Base-by-base conservation (phyloP, 2,113 vertebrate genomes). In the Cavia aperea region DNA sequence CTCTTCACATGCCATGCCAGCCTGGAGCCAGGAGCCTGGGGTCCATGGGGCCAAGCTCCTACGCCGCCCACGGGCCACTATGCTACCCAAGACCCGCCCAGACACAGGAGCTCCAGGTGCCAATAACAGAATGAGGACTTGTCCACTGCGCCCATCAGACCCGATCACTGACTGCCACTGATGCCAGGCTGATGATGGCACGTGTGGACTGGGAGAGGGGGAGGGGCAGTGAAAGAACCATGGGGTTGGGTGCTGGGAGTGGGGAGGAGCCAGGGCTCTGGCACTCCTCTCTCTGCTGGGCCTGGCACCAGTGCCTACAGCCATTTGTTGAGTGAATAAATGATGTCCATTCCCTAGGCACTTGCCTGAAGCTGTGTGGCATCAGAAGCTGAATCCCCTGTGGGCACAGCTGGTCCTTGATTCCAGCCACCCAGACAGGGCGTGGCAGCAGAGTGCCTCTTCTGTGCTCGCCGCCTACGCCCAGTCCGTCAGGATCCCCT, bases 91-190 rank as follows among this genome's bases (percentile, higher is more conserved):
- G 36, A 72, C 23, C 86, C 66, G 5, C 12, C 5, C 12, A 5
- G 81, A 56, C 7, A 0, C 3, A 8, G 1, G 5, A 18, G 51
- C 66, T 29, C 51, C 5, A 2, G 73, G 26, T 43, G 26, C n/a
- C 36, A 24, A 77, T 43, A 31, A n/a, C 0, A 0, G 36, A 46
- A 19, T 51, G 0, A 21, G 43, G 66, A 16, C 63, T 56, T 36
- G 36, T 56, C 46, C 49, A 0, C 16, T 0, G 39, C 29, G 19
- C 19, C 26, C 31, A 16, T 46, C 62, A 43, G 72, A 88, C 36
- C 9, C 2, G 1, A 24, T 39, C 51, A 2, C 2, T 0, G 49
- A 1, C 2, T 0, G 49, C 58, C 26, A 1, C 29, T 10, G 15
- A 5, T 1, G n/a, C 31, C 63, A 13, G 21, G 54, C 75, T 39